These are phyloP conservation scores for Murina feae DNA, from an alignment of 2,113 vertebrate species.

Conservation along the genomic window DNA sequence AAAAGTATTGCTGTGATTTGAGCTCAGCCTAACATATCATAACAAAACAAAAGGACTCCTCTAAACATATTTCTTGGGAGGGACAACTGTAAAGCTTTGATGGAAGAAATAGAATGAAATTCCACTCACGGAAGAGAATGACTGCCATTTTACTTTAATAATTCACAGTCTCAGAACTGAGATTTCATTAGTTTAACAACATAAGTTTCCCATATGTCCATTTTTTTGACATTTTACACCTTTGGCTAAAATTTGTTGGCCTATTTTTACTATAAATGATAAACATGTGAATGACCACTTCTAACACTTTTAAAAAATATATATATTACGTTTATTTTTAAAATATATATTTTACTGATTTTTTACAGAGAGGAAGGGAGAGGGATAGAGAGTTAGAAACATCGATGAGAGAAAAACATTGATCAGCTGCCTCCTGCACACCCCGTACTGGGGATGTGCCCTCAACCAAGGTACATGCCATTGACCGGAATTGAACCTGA, in stretches of 20 bases:
- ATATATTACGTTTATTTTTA: no score
- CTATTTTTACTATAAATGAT: constrained; percentile 2
- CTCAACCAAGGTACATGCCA: no score
- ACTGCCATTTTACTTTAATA: constrained; percentile 28
- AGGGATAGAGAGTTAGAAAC: no score
- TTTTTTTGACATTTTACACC: not conserved
- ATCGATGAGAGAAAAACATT: no score
- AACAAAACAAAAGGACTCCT: constrained; percentile 18
- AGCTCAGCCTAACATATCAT: not conserved
- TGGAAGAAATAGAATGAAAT: not conserved
- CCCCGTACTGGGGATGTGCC: no score
- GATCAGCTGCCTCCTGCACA: no score
- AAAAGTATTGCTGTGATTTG: not conserved
- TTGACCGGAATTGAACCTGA: no score
- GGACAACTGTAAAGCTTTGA: not conserved
- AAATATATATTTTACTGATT: no score
- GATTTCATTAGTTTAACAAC: constrained; percentile 12
- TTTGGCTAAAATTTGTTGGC: constrained; percentile 19
- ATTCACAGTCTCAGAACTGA: constrained; percentile 12
- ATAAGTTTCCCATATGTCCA: not conserved
- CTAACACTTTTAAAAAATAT: constrained; percentile 60
- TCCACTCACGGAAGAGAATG: not conserved
- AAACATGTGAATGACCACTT: not conserved
- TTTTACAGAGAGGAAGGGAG: no score
- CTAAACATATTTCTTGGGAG: not conserved